A percentile compares a stretch with the other conserved stretches of the same genome.
phyloP scores from a whole-genome alignment of 2,888 invertebrate genomes.

The Argyresthia albistria region DNA sequence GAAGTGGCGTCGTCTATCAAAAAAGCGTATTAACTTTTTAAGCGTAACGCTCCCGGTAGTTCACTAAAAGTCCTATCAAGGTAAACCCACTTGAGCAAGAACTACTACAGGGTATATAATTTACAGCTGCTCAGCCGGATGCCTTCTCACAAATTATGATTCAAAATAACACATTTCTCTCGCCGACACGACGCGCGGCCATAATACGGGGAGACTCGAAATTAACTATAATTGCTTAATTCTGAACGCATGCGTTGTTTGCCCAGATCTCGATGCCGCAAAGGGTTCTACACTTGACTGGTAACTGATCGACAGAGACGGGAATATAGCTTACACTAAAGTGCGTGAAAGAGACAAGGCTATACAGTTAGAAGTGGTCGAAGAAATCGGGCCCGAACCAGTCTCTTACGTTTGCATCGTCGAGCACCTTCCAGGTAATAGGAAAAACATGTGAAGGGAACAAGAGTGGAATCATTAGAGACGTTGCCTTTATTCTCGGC shows the following conservation, averaged over 20 bases:
- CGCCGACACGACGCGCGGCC: conserved; percentile 47
- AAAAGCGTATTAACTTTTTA: conserved; percentile 8
- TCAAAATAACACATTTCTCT: conserved; percentile 67
- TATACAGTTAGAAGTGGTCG: conserved; percentile 13
- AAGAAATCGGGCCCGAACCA: not conserved
- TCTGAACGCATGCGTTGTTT: conserved; percentile 54
- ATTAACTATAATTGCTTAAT: conserved; percentile 73
- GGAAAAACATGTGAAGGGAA: conserved; percentile 57
- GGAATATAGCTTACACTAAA: not conserved
- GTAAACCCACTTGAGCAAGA: conserved; percentile 31
- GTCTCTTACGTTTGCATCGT: conserved; percentile 18
- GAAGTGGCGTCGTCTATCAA: not conserved
- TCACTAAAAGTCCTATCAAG: conserved; percentile 27
- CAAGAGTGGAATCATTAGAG: conserved; percentile 49
- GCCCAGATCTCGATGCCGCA: conserved; percentile 42
- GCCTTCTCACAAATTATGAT: conserved; percentile 70
- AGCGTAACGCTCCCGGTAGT: conserved; percentile 28
- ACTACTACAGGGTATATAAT: conserved; percentile 44
- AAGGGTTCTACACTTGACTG: conserved; percentile 23
- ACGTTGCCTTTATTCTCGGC: conserved; percentile 37
- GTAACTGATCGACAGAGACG: conserved; percentile 6
- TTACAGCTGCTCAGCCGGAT: conserved; percentile 67
- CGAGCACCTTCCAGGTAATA: conserved; percentile 52
- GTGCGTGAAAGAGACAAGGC: conserved; percentile 27
- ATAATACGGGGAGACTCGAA: conserved; percentile 62